phyloP scores from a whole-genome alignment of 2,113 vertebrate genomes.

The Emydocephalus ijimae region DNA sequence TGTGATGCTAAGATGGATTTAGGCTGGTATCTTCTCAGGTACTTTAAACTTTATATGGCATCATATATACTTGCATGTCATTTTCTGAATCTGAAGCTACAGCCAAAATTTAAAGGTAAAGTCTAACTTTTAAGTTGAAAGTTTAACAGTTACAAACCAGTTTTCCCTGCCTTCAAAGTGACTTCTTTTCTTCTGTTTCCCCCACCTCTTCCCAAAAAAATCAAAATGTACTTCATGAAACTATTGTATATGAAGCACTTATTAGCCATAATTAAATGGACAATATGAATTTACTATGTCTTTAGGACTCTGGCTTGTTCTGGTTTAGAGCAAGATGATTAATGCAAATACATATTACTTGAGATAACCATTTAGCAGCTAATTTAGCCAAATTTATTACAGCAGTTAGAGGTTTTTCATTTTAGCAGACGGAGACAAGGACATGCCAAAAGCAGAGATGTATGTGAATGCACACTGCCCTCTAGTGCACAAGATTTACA shows the following conservation, averaged over 20 bases:
- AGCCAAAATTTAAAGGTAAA: slow-evolving; percentile 43
- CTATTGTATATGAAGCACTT: slow-evolving; percentile 89
- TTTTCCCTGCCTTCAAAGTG: slow-evolving; percentile 59
- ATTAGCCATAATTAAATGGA: slow-evolving; percentile 95
- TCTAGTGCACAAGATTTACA: slow-evolving; percentile 69
- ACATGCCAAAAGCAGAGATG: slow-evolving; percentile 70
- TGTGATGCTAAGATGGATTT: not conserved
- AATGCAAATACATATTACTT: slow-evolving; percentile 99
- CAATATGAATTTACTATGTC: slow-evolving; percentile 90
- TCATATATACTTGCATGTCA: slow-evolving; percentile 3
- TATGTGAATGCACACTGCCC: slow-evolving; percentile 80
- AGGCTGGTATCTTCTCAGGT: not conserved
- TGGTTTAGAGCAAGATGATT: slow-evolving; percentile 96
- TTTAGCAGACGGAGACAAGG: slow-evolving; percentile 85
- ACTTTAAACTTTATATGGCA: slow-evolving; percentile 23
- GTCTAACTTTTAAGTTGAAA: slow-evolving; percentile 44
- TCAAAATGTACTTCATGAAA: slow-evolving; percentile 77
- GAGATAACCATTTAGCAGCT: slow-evolving; percentile 99
- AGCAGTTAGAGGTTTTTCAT: slow-evolving; percentile 85
- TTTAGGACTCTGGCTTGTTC: slow-evolving; percentile 87
- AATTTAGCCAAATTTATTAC: slow-evolving; percentile 99
- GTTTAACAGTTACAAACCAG: slow-evolving; percentile 47
- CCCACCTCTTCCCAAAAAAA: slow-evolving; percentile 40
- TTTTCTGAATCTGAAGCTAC: slow-evolving; percentile 2
- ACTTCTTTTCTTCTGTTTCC: slow-evolving; percentile 60